Conservation (phyloP, 2,113 vertebrate species). For the Boleophthalmus pectinirostris region DNA sequence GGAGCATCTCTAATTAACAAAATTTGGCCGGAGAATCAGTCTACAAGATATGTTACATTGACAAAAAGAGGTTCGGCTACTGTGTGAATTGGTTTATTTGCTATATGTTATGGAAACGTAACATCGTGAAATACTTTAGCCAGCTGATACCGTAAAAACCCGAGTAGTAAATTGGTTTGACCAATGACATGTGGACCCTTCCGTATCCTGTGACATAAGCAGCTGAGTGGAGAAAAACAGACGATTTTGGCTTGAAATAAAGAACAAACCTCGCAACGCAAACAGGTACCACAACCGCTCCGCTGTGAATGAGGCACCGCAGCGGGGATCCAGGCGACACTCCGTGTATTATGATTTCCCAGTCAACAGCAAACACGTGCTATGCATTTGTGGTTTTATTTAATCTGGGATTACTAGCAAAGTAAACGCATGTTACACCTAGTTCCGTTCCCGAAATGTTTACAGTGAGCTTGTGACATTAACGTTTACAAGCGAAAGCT, state of each 20-base stretch:
- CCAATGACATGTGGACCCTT: neutral
- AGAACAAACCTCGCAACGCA: slow-evolving; percentile 6
- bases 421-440: neutral
- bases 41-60: no score
- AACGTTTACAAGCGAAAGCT: neutral
- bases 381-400: slow-evolving; percentile 45
- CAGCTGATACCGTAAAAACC: neutral
- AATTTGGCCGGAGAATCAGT: no score
- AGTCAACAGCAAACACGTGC: slow-evolving; percentile 48
- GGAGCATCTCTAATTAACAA: no score
- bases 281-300: slow-evolving; percentile 9
- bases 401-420: slow-evolving; percentile 55
- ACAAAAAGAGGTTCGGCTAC: no score
- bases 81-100: no score
- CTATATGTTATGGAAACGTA: no score
- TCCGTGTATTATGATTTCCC: slow-evolving; percentile 65
- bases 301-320: neutral
- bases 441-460: neutral
- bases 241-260: neutral
- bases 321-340: slow-evolving; percentile 19
- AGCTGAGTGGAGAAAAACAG: neutral
- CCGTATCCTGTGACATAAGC: neutral
- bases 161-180: neutral
- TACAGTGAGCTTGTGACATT: neutral
- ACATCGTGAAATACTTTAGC: no score